These are phyloP conservation scores for Epinephelus moara DNA, from an alignment of 2,113 vertebrate genomes.

Conservation along the genomic window DNA sequence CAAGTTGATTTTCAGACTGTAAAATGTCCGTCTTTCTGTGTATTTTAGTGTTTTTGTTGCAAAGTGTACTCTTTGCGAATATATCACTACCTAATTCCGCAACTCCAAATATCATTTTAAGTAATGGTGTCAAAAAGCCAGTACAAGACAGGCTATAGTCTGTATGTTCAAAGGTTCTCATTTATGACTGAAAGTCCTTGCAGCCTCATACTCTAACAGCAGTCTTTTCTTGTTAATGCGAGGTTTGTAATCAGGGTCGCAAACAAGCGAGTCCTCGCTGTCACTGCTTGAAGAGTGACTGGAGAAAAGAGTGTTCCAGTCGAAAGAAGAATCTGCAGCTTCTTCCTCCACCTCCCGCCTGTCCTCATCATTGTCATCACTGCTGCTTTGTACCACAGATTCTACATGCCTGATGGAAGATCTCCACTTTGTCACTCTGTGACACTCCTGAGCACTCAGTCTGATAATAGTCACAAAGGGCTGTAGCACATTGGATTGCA, in stretches of 20 bases:
- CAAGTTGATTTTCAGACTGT: neutral
- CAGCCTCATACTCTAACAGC: conserved; percentile 17
- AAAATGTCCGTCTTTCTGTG: neutral
- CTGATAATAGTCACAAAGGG: conserved; percentile 71
- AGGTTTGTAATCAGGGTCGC: conserved; percentile 69
- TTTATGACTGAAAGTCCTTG: neutral
- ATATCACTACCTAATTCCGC: neutral
- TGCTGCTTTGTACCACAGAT: neutral
- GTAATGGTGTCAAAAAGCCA: neutral
- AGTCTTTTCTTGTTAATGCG: conserved; percentile 32
- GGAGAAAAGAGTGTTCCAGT: conserved; percentile 72
- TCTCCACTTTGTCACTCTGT: neutral
- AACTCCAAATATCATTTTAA: neutral
- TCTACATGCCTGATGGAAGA: neutral
- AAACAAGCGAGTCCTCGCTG: neutral
- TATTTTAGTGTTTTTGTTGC: neutral
- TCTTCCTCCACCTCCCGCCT: neutral
- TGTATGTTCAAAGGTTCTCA: neutral
- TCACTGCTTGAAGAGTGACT: conserved; percentile 56
- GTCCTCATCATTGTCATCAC: neutral
- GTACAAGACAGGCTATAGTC: neutral
- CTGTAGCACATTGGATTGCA: conserved; percentile 65
- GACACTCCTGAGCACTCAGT: conserved; percentile 53
- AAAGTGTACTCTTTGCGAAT: neutral
- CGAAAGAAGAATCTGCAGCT: conserved; percentile 45